These are phyloP conservation scores for Scelioninae gen. 1 DNA, from an alignment of 2,888 invertebrate species.

Conservation along the genomic window DNA sequence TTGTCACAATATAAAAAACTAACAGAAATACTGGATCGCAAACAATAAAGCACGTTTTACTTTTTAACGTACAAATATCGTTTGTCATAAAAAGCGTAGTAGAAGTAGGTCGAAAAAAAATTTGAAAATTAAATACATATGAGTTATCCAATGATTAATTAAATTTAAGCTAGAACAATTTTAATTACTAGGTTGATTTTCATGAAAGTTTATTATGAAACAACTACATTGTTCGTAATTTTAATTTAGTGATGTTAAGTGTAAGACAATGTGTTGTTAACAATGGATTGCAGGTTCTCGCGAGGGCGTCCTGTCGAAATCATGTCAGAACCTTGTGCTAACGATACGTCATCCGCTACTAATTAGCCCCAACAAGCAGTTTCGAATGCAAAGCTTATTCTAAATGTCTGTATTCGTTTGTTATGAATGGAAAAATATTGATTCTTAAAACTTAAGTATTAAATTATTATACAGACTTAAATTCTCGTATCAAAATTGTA, in stretches of 20 bases:
- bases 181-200: conserved; percentile 38
- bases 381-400: not conserved
- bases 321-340: too few relatives aligned
- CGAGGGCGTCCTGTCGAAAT: too few relatives aligned
- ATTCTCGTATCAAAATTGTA: too few relatives aligned
- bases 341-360: too few relatives aligned
- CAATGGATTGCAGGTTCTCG: conserved; percentile 26
- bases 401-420: not conserved
- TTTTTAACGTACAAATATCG: not conserved
- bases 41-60: not conserved
- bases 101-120: not conserved
- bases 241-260: conserved; percentile 31
- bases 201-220: conserved; percentile 28
- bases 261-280: conserved; percentile 39
- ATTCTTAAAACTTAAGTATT: not conserved
- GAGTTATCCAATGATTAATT: conserved; percentile 26
- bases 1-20: conserved; percentile 1
- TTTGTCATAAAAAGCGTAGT: not conserved
- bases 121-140: not conserved
- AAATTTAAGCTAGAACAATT: conserved; percentile 7
- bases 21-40: not conserved
- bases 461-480: too few relatives aligned
- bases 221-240: conserved; percentile 22
- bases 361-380: too few relatives aligned
- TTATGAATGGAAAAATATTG: not conserved